Evolutionary conservation across 2,113 vertebrate species (phyloP).

Genomic region (Athene cunicularia): DNA sequence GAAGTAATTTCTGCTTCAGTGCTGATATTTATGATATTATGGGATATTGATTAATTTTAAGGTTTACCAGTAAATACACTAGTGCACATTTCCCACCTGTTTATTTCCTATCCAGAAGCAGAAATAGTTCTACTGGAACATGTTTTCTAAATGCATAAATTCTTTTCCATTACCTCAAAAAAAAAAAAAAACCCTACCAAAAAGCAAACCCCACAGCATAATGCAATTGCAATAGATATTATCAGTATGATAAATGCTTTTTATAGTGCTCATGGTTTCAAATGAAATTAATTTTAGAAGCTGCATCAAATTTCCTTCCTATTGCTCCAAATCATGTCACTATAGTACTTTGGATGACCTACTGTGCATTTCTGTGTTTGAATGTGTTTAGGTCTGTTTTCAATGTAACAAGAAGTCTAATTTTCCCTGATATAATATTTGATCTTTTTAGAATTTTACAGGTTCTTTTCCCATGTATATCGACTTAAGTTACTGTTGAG

Average conservation of each 20-base stretch:
- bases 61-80: neutral
- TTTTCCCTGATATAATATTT: neutral
- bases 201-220: neutral
- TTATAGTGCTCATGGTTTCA: neutral
- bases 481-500: neutral
- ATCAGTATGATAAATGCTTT: conserved; percentile 22
- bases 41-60: neutral
- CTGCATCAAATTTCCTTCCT: conserved; percentile 21
- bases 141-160: neutral
- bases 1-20: neutral
- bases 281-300: conserved; percentile 38
- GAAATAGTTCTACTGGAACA: neutral
- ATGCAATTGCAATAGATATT: neutral
- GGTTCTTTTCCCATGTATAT: neutral
- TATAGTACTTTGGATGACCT: neutral
- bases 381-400: neutral
- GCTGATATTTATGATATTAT: neutral
- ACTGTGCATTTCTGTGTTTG: neutral
- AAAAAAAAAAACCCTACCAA: neutral
- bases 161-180: neutral
- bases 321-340: conserved; percentile 21
- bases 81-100: neutral
- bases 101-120: neutral
- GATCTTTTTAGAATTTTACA: neutral
- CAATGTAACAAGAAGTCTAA: neutral